These are phyloP conservation scores for Catharus minimus DNA, from an alignment of 2,113 vertebrate genomes.

Conservation along the genomic window DNA sequence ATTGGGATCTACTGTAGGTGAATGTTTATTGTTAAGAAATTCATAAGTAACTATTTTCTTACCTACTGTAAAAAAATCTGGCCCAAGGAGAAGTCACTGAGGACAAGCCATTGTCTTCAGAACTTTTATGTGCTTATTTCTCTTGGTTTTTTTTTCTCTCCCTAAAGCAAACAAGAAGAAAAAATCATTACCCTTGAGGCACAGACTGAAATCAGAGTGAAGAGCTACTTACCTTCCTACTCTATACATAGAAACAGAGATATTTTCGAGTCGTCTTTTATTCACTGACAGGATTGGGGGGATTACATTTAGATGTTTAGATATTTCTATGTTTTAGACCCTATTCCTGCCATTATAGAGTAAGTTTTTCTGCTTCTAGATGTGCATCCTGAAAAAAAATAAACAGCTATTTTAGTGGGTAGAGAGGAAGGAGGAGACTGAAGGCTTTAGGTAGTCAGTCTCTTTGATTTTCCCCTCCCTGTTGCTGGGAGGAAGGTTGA, in stretches of 20 bases:
- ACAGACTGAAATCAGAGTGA: constrained; percentile 27
- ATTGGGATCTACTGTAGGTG: not conserved
- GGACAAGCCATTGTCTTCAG: not conserved
- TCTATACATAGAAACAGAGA: not conserved
- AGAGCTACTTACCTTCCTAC: not conserved
- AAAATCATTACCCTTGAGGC: not conserved
- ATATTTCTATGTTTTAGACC: not conserved
- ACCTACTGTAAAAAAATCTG: not conserved
- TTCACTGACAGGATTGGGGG: not conserved
- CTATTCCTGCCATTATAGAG: not conserved
- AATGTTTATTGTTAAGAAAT: not conserved
- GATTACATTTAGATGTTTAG: constrained; percentile 31
- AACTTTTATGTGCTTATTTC: not conserved
- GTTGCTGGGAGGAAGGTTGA: not conserved
- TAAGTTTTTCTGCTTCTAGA: constrained; percentile 2
- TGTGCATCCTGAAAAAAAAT: not conserved
- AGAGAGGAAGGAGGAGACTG: not conserved
- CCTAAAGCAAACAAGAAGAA: not conserved
- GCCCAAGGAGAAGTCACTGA: not conserved
- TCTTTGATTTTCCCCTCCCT: not conserved
- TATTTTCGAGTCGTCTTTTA: constrained; percentile 23
- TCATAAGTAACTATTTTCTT: not conserved
- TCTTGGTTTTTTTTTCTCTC: not conserved
- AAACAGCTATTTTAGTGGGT: not conserved
- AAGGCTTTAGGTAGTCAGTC: not conserved